phyloP scores from a whole-genome alignment of 2,888 invertebrate species.

The Sarcophaga variegata region DNA sequence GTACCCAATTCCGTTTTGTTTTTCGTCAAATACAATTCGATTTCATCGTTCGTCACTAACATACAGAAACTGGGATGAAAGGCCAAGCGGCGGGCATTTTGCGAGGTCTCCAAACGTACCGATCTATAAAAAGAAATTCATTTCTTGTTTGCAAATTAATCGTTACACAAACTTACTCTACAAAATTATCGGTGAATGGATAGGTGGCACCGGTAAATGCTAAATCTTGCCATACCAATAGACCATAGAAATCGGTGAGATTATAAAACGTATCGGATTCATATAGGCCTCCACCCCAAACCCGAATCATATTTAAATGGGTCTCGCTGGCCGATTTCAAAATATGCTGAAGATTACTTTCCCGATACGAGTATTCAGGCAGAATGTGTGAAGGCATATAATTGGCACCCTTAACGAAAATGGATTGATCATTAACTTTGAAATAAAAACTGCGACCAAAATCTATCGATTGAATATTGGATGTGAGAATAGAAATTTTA shows the following conservation, averaged over 20 bases:
- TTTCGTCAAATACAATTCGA: conserved; percentile 91
- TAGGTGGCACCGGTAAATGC: conserved; percentile 98
- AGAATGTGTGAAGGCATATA: conserved; percentile 94
- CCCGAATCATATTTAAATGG: conserved; percentile 95
- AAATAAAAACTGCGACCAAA: conserved; percentile 92
- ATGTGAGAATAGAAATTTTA: not conserved
- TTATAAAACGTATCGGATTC: conserved; percentile 95
- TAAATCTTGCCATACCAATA: conserved; percentile 98
- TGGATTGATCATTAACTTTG: conserved; percentile 90
- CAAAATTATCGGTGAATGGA: conserved; percentile 87
- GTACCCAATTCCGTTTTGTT: conserved; percentile 87
- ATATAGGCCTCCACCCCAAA: conserved; percentile 98
- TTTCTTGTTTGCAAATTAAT: not conserved
- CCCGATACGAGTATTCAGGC: conserved; percentile 85
- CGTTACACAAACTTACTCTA: conserved; percentile 82
- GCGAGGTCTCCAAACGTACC: conserved; percentile 88
- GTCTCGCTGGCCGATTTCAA: conserved; percentile 87
- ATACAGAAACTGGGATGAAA: conserved; percentile 93
- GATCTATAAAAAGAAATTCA: conserved; percentile 80
- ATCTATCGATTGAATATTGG: conserved; percentile 75
- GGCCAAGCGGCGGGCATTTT: conserved; percentile 91
- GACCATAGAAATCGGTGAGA: conserved; percentile 92
- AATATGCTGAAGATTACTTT: conserved; percentile 84
- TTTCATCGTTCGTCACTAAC: conserved; percentile 98
- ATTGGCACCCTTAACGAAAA: conserved; percentile 97